Evolutionary conservation across 1,140 invertebrate genomes (phyloP).

Genomic region (Lepeophtheirus salmonis): DNA sequence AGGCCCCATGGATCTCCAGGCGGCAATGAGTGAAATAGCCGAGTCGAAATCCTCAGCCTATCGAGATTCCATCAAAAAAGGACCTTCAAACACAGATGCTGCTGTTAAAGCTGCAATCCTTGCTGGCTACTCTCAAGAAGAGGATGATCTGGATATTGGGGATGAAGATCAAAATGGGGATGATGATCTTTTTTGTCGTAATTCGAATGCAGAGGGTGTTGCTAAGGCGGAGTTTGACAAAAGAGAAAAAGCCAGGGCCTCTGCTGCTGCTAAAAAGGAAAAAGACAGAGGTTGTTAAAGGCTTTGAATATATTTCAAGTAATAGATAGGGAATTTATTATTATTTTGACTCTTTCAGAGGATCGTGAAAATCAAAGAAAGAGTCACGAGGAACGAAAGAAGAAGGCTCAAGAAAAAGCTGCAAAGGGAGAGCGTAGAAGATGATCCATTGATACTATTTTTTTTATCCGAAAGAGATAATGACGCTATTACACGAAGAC

Average conservation of each 20-base stretch:
- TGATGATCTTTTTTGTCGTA: not conserved
- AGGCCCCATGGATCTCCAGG: not conserved
- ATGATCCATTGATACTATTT: too few species aligned
- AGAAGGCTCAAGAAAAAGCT: slow-evolving; percentile 15
- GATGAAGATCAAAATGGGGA: not conserved
- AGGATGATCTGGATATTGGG: not conserved
- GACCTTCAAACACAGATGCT: not conserved
- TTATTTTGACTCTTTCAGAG: not conserved
- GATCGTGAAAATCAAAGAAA: slow-evolving; percentile 15
- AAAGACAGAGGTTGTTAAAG: not conserved
- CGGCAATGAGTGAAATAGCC: not conserved
- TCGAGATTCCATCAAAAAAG: not conserved
- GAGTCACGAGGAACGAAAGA: slow-evolving; percentile 8
- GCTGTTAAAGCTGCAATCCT: not conserved
- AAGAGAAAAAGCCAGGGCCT: not conserved
- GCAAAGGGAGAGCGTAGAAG: slow-evolving; percentile 8
- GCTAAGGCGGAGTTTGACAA: not conserved
- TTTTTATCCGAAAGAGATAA: too few species aligned
- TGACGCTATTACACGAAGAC: too few species aligned
- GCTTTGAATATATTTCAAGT: too few species aligned
- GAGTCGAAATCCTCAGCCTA: not conserved
- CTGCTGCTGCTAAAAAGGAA: not conserved
- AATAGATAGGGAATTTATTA: too few species aligned
- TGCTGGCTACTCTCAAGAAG: not conserved
- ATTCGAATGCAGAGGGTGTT: not conserved